Evolutionary conservation across 2,797 vertebrate genomes (phyloP).

Genomic region (Pseudomugil tenellus): DNA sequence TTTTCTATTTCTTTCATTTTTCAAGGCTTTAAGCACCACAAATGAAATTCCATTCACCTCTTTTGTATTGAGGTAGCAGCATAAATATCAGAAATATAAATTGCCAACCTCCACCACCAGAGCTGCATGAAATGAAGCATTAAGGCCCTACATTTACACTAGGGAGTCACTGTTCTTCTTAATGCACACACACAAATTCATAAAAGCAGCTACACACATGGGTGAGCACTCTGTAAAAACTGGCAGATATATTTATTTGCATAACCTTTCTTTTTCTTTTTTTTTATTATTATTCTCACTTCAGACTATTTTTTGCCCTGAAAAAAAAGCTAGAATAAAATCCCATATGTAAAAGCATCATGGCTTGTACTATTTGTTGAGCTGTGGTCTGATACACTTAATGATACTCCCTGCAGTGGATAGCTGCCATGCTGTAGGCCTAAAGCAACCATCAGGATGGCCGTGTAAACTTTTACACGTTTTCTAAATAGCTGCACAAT

Average conservation of each 20-base stretch:
- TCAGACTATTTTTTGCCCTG: conserved; percentile 34
- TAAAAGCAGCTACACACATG: conserved; percentile 37
- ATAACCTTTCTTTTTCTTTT: conserved; percentile 19
- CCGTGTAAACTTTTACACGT: conserved; percentile 13
- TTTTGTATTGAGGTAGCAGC: conserved; percentile 13
- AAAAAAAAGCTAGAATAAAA: conserved; percentile 37
- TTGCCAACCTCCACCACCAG: conserved; percentile 17
- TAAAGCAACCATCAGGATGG: conserved; percentile 37
- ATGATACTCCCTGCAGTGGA: conserved; percentile 44
- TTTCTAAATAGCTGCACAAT: conserved; percentile 36
- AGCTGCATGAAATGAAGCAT: conserved; percentile 38
- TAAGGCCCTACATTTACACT: conserved; percentile 41
- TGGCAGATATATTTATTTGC: conserved; percentile 34
- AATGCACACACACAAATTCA: conserved; percentile 23
- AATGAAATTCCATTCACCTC: conserved; percentile 37
- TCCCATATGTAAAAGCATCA: conserved; percentile 65
- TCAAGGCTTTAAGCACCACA: conserved; percentile 20
- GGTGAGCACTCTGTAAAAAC: conserved; percentile 37
- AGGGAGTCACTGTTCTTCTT: conserved; percentile 41
- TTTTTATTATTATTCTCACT: conserved; percentile 13
- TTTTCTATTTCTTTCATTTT: conserved; percentile 2
- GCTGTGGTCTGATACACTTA: conserved; percentile 51
- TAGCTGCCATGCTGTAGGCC: conserved; percentile 55
- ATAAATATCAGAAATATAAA: conserved; percentile 39
- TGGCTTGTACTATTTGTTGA: conserved; percentile 68